These are phyloP conservation scores for Pomatostomus ruficeps DNA, from an alignment of 2,113 vertebrate genomes.

Conservation along the genomic window DNA sequence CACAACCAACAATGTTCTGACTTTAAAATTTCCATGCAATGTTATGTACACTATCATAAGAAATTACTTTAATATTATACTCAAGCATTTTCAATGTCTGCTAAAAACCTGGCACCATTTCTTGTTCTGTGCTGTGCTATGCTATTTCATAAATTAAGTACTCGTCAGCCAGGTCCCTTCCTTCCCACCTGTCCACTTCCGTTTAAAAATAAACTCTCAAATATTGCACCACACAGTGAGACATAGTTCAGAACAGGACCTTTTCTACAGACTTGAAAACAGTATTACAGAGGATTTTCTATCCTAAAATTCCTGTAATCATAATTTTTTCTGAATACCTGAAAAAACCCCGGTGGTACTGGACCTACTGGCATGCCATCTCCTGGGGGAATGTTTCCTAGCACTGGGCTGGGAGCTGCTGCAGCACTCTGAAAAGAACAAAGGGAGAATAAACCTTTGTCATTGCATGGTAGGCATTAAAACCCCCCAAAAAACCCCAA, in stretches of 20 bases:
- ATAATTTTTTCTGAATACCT: constrained; percentile 82
- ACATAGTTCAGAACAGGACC: constrained; percentile 39
- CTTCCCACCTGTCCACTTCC: not conserved
- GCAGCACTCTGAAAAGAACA: constrained; percentile 91
- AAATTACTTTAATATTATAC: not conserved
- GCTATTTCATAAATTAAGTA: not conserved
- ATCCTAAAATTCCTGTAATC: constrained; percentile 66
- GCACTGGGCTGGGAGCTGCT: constrained; percentile 93
- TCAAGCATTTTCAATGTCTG: not conserved
- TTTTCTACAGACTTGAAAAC: constrained; percentile 44
- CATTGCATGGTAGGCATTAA: constrained; percentile 75
- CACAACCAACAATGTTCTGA: not conserved
- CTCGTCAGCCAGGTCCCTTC: not conserved
- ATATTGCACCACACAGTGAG: constrained; percentile 8
- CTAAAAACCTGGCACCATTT: not conserved
- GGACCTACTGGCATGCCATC: constrained; percentile 97
- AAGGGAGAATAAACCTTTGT: constrained; percentile 77
- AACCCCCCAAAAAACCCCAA: not conserved
- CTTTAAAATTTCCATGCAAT: not conserved
- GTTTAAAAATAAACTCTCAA: not conserved
- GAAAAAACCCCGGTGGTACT: constrained; percentile 96
- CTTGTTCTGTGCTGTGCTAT: not conserved
- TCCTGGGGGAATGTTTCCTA: constrained; percentile 95
- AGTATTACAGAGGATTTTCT: constrained; percentile 41
- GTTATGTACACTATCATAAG: not conserved